phyloP scores from a whole-genome alignment of 1,140 invertebrate genomes.

The Drosophila rhopaloa region DNA sequence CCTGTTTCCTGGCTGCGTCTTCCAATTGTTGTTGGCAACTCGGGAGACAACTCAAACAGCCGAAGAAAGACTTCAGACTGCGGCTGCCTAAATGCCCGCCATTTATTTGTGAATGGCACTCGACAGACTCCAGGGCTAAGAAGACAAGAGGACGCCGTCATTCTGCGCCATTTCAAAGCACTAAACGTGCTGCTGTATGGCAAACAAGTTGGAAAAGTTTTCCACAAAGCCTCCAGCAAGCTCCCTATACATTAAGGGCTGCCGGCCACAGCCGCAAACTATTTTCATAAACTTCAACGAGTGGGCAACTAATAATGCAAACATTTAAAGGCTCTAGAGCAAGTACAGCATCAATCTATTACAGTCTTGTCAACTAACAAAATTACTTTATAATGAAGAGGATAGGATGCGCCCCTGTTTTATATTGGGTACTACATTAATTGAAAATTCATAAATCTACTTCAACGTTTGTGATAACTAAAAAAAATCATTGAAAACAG shows the following conservation, averaged over 20 bases:
- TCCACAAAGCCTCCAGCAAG: slow-evolving; percentile 30
- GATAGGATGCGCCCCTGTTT: not conserved
- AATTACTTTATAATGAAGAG: not conserved
- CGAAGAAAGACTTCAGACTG: slow-evolving; percentile 30
- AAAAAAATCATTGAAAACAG: no score
- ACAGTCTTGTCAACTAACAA: slow-evolving; percentile 5
- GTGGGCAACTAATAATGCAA: slow-evolving; percentile 55
- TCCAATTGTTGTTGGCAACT: slow-evolving; percentile 68
- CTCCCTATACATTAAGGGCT: slow-evolving; percentile 11
- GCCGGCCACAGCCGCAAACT: slow-evolving; percentile 24
- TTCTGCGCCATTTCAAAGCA: slow-evolving; percentile 55
- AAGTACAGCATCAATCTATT: slow-evolving; percentile 32
- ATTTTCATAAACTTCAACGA: slow-evolving; percentile 54
- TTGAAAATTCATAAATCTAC: no score
- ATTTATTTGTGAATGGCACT: slow-evolving; percentile 79
- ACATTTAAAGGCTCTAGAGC: slow-evolving; percentile 18
- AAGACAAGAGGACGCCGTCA: slow-evolving; percentile 28
- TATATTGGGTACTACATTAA: not conserved
- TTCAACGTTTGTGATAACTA: no score
- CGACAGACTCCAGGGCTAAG: slow-evolving; percentile 37
- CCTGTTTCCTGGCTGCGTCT: slow-evolving; percentile 12
- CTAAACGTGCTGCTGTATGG: slow-evolving; percentile 53
- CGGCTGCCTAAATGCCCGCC: slow-evolving; percentile 73
- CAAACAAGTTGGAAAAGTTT: slow-evolving; percentile 45
- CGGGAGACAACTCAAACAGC: slow-evolving; percentile 46